phyloP scores from a whole-genome alignment of 2,888 invertebrate species.

The Dugesia japonica region DNA sequence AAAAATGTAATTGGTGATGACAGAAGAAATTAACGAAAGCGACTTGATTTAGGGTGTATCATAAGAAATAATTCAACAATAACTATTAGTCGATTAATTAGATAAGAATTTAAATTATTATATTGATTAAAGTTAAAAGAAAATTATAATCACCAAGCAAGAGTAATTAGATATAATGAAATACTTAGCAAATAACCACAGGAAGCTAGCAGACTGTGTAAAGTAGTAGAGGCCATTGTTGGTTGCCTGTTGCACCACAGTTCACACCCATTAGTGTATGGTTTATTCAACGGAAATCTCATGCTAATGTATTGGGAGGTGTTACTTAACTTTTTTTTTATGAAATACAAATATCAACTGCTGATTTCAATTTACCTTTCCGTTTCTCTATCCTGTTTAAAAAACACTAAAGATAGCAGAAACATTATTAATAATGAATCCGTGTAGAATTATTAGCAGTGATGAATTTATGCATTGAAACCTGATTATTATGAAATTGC shows the following conservation, averaged over 20 bases:
- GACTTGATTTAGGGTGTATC: neutral
- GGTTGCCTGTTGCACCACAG: slow-evolving; percentile 2
- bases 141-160: slow-evolving; percentile 2
- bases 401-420: slow-evolving; percentile 20
- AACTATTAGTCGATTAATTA: slow-evolving; percentile 5
- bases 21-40: too few relatives aligned
- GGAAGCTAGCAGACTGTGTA: slow-evolving; percentile 16
- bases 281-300: slow-evolving; percentile 20
- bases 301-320: slow-evolving; percentile 20
- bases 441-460: neutral
- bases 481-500: too few relatives aligned
- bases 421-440: neutral
- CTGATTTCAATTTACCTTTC: slow-evolving; percentile 20
- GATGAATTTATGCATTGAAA: neutral
- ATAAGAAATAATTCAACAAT: slow-evolving; percentile 9
- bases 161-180: neutral
- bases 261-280: slow-evolving; percentile 15
- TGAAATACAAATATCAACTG: slow-evolving; percentile 14
- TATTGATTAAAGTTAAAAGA: slow-evolving; percentile 3
- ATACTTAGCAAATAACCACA: slow-evolving; percentile 15
- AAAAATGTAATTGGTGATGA: too few relatives aligned
- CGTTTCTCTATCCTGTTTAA: slow-evolving; percentile 15
- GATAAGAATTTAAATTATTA: slow-evolving; percentile 10
- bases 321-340: slow-evolving; percentile 17
- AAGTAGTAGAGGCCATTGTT: slow-evolving; percentile 15